phyloP scores from a whole-genome alignment of 2,888 invertebrate genomes.

The Mactromeris polynyma region DNA sequence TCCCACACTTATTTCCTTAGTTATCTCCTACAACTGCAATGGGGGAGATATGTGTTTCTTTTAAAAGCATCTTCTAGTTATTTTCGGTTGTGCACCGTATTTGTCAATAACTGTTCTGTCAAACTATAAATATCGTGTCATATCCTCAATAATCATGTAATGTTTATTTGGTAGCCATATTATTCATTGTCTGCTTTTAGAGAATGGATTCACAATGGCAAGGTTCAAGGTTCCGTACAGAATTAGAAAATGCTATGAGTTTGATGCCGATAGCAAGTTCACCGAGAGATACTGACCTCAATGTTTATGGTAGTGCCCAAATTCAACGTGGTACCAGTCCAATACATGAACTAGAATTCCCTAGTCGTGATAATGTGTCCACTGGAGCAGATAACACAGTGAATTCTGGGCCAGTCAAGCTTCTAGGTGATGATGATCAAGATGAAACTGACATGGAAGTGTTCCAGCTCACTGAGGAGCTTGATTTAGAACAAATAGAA shows the following conservation, averaged over 20 bases:
- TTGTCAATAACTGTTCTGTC: too few species aligned
- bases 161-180: too few species aligned
- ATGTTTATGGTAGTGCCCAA: slow-evolving; percentile 49
- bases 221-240: slow-evolving; percentile 73
- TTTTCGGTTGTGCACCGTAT: too few species aligned
- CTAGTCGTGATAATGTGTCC: slow-evolving; percentile 65
- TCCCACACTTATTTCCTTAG: too few species aligned
- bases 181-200: not conserved
- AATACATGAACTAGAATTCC: slow-evolving; percentile 71
- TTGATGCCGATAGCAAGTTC: slow-evolving; percentile 85
- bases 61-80: too few species aligned
- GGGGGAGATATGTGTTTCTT: too few species aligned
- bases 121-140: too few species aligned
- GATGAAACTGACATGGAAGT: slow-evolving; percentile 77
- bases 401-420: slow-evolving; percentile 72
- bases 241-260: slow-evolving; percentile 74
- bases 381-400: slow-evolving; percentile 50
- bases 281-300: slow-evolving; percentile 80
- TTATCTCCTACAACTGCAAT: too few species aligned
- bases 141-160: too few species aligned
- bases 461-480: slow-evolving; percentile 81
- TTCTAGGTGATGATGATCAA: slow-evolving; percentile 72
- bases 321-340: slow-evolving; percentile 60
- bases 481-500: slow-evolving; percentile 85
- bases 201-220: slow-evolving; percentile 64